Conservation (phyloP, 2,888 invertebrate genomes). For the Tenthredo livida region DNA sequence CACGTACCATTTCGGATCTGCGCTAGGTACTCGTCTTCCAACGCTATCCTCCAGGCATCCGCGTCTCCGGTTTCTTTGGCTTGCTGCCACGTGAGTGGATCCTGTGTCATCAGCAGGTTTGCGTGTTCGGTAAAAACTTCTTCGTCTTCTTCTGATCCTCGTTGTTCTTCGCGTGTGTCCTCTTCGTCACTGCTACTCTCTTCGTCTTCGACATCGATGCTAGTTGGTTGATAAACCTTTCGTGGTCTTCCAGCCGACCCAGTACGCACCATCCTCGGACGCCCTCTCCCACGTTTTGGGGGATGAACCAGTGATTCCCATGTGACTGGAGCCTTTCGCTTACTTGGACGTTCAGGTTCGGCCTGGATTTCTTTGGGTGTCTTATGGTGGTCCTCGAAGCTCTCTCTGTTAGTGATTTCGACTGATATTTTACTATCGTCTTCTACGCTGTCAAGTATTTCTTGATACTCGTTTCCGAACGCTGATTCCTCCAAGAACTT, state of each 20-base stretch:
- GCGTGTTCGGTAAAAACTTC: background rate
- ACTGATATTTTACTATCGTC: background rate
- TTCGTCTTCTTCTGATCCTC: background rate
- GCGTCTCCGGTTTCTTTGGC: constrained; percentile 44
- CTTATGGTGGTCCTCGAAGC: background rate
- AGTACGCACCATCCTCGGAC: constrained; percentile 50
- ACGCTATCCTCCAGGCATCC: constrained; percentile 43
- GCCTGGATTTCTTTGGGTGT: background rate
- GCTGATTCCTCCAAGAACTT: no score
- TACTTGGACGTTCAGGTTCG: background rate
- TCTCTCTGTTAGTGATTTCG: background rate
- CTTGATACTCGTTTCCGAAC: no score
- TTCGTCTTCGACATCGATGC: background rate
- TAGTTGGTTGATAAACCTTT: constrained; percentile 43
- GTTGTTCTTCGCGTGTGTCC: background rate
- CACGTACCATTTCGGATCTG: constrained; percentile 54
- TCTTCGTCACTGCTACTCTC: background rate
- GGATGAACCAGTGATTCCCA: background rate
- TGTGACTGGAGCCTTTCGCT: background rate
- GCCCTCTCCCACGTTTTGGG: constrained; percentile 48
- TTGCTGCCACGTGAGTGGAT: constrained; percentile 51
- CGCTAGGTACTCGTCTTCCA: constrained; percentile 54
- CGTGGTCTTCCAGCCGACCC: constrained; percentile 52
- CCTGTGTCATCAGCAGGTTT: constrained; percentile 43
- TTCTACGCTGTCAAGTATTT: background rate